A percentile compares a stretch with the other conserved stretches of the same genome.
These are phyloP conservation scores for Nerophis lumbriciformis DNA, from an alignment of 2,113 vertebrate species.

Conservation along the genomic window DNA sequence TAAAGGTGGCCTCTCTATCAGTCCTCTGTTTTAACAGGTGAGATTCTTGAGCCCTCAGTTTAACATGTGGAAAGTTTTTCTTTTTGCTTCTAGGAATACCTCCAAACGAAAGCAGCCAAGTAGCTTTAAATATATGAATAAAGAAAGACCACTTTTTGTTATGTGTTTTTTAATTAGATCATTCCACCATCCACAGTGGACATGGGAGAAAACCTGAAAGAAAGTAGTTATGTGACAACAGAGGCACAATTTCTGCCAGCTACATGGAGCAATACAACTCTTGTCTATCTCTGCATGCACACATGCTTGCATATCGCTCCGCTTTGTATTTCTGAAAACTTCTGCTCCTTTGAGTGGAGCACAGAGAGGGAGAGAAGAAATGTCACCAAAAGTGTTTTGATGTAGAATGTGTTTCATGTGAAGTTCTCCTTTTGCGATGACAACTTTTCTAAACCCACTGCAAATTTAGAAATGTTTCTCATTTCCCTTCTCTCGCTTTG, in stretches of 20 bases:
- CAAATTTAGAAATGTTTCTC: constrained; percentile 73
- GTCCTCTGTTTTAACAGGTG: constrained; percentile 2
- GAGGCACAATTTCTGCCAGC: constrained; percentile 66
- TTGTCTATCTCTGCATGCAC: constrained; percentile 71
- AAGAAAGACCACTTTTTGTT: constrained; percentile 56
- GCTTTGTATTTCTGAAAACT: constrained; percentile 74
- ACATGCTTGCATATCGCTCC: constrained; percentile 66
- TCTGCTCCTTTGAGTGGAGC: constrained; percentile 70
- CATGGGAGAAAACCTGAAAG: constrained; percentile 51
- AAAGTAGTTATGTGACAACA: constrained; percentile 65
- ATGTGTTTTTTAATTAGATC: constrained; percentile 65
- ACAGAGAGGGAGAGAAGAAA: constrained; percentile 70
- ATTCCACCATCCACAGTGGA: constrained; percentile 64
- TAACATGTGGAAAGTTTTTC: constrained; percentile 57
- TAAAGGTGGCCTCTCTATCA: constrained; percentile 2
- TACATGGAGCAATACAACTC: constrained; percentile 65
- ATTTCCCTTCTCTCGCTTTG: constrained; percentile 46
- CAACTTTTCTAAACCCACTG: constrained; percentile 74
- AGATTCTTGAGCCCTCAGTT: constrained; percentile 41
- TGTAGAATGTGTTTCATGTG: constrained; percentile 72
- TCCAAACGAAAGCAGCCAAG: constrained; percentile 51
- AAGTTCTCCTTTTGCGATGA: constrained; percentile 73
- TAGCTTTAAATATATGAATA: constrained; percentile 62
- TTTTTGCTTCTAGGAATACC: constrained; percentile 37
- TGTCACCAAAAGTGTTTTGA: constrained; percentile 73